phyloP scores from a whole-genome alignment of 2,888 invertebrate species.

The Aspidiotus rigidus region DNA sequence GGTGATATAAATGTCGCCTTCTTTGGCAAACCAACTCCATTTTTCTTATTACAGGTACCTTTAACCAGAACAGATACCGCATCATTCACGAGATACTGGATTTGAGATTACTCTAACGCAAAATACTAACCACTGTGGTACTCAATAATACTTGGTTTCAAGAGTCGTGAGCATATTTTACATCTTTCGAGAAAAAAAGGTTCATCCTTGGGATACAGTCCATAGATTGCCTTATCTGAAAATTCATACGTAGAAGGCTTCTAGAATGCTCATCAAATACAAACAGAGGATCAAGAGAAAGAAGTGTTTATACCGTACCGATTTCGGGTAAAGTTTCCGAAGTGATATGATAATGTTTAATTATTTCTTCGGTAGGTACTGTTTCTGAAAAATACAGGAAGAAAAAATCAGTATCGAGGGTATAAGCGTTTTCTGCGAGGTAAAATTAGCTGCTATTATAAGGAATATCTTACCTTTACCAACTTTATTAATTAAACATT shows the following conservation, averaged over 20 bases:
- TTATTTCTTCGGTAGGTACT: conserved; percentile 16
- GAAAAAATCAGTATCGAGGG: background rate
- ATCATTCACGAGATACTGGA: background rate
- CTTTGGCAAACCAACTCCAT: background rate
- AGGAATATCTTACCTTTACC: conserved; percentile 8
- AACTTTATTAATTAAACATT: conserved; percentile 26
- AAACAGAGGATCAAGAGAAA: conserved; percentile 13
- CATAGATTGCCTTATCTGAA: conserved; percentile 13
- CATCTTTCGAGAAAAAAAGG: conserved; percentile 27
- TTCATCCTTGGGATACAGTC: conserved; percentile 17
- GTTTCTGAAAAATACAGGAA: conserved; percentile 16
- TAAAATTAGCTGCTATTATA: background rate
- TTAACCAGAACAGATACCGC: background rate
- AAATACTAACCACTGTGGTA: conserved; percentile 21
- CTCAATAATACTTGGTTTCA: conserved; percentile 23
- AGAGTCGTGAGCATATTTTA: conserved; percentile 12
- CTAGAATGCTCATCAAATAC: too few relatives aligned
- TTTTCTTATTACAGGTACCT: conserved; percentile 24
- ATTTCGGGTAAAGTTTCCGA: conserved; percentile 20
- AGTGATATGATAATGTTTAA: conserved; percentile 16
- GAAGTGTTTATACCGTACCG: background rate
- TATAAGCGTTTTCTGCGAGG: background rate
- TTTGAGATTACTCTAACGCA: background rate
- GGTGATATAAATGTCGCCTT: conserved; percentile 25
- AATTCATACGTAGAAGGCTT: too few relatives aligned